A percentile compares a stretch with the other conserved stretches of the same genome.
Conservation (phyloP, 2,113 vertebrate species). For the Seriola dumerili region DNA sequence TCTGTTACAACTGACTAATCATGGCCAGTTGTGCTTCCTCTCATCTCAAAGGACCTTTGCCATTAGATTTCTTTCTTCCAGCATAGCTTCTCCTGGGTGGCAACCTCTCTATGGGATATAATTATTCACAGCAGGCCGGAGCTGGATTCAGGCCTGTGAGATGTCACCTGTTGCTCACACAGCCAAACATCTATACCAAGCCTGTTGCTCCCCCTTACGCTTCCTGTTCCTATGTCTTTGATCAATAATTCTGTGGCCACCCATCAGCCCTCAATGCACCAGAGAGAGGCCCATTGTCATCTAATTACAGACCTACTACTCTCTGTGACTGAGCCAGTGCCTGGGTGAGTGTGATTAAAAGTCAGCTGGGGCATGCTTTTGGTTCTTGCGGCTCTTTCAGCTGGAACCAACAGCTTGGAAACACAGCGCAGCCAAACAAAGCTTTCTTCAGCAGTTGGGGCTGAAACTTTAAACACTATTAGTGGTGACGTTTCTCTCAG, state of each 20-base stretch:
- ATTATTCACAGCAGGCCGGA: conserved; percentile 62
- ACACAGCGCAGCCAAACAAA: conserved; percentile 62
- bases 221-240: conserved; percentile 73
- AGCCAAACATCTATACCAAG: conserved; percentile 52
- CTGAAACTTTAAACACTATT: conserved; percentile 43
- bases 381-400: conserved; percentile 66
- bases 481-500: conserved; percentile 49
- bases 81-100: conserved; percentile 46
- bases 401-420: conserved; percentile 79
- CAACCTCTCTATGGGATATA: conserved; percentile 46
- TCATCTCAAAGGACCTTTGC: conserved; percentile 37
- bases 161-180: conserved; percentile 74
- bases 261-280: conserved; percentile 61
- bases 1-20: conserved; percentile 21
- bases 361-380: conserved; percentile 65
- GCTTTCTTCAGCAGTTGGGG: conserved; percentile 45
- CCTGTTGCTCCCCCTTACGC: conserved; percentile 35
- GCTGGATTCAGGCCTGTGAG: conserved; percentile 37
- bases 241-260: conserved; percentile 70
- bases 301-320: conserved; percentile 77
- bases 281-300: conserved; percentile 76
- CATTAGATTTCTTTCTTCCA: conserved; percentile 30
- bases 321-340: conserved; percentile 56
- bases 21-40: conserved; percentile 34
- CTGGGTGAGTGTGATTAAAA: conserved; percentile 66